Percentiles rank a stretch among this genome's conserved stretches.
phyloP scores from a whole-genome alignment of 2,888 invertebrate genomes.

The Phyto melanocephala region DNA sequence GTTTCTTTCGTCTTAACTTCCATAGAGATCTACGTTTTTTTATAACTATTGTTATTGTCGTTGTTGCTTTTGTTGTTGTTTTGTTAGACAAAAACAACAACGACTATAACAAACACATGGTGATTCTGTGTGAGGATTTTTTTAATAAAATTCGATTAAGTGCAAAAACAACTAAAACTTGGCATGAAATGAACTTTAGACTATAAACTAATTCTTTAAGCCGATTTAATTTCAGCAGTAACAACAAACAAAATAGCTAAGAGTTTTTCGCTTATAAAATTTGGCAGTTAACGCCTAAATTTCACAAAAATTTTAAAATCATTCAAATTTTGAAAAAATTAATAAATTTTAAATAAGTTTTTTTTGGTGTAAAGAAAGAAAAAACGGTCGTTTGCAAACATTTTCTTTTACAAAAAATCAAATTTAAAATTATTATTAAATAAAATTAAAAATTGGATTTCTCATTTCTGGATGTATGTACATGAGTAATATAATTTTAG shows the following conservation, averaged over 20 bases:
- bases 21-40: slow-evolving; percentile 21
- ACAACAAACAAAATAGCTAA: not conserved
- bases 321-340: no score
- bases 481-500: no score
- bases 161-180: slow-evolving; percentile 15
- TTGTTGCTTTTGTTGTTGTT: slow-evolving; percentile 39
- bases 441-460: no score
- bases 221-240: slow-evolving; percentile 18
- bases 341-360: no score
- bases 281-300: no score
- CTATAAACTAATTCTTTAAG: slow-evolving; percentile 48
- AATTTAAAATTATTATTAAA: no score
- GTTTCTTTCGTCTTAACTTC: slow-evolving; percentile 27
- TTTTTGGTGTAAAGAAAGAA: no score
- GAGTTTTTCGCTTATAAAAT: no score
- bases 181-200: slow-evolving; percentile 61
- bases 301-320: no score
- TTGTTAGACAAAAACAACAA: slow-evolving; percentile 31
- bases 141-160: slow-evolving; percentile 22
- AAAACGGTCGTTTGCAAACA: no score
- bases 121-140: slow-evolving; percentile 51
- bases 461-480: no score
- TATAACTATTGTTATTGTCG: slow-evolving; percentile 14
- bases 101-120: slow-evolving; percentile 34
- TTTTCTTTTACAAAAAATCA: no score